phyloP scores from a whole-genome alignment of 2,888 invertebrate species.

The Drosophila buzzatii region DNA sequence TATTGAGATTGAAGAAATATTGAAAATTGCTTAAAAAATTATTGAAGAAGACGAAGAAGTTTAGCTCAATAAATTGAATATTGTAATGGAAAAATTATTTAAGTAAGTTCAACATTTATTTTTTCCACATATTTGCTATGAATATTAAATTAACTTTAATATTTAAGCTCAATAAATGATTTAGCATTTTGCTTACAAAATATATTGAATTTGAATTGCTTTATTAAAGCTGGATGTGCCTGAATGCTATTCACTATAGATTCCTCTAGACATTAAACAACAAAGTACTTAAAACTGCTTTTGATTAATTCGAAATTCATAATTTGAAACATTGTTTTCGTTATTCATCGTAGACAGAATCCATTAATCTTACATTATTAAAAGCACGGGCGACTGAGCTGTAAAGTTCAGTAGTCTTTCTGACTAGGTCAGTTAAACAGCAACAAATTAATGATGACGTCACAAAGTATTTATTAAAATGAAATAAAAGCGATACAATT shows the following conservation, averaged over 20 bases:
- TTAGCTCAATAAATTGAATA: too few relatives aligned
- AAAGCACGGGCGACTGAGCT: neutral
- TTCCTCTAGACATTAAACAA: neutral
- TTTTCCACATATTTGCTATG: too few relatives aligned
- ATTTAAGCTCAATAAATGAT: too few relatives aligned
- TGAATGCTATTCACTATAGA: neutral
- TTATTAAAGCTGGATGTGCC: neutral
- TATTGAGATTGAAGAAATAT: too few relatives aligned
- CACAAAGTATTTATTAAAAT: neutral
- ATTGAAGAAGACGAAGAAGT: too few relatives aligned
- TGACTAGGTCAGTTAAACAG: neutral
- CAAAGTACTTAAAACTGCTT: neutral
- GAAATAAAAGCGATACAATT: neutral
- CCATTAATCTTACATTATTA: neutral
- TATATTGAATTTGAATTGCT: neutral
- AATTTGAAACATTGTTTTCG: neutral
- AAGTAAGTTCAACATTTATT: too few relatives aligned
- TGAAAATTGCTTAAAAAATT: too few relatives aligned
- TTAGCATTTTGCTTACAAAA: too few relatives aligned
- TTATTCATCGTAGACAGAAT: neutral
- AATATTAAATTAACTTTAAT: too few relatives aligned
- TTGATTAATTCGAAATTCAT: neutral
- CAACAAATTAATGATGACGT: neutral
- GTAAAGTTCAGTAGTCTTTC: neutral
- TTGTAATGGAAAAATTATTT: too few relatives aligned